Conservation (phyloP, 2,113 vertebrate species). For the Loxodonta africana region DNA sequence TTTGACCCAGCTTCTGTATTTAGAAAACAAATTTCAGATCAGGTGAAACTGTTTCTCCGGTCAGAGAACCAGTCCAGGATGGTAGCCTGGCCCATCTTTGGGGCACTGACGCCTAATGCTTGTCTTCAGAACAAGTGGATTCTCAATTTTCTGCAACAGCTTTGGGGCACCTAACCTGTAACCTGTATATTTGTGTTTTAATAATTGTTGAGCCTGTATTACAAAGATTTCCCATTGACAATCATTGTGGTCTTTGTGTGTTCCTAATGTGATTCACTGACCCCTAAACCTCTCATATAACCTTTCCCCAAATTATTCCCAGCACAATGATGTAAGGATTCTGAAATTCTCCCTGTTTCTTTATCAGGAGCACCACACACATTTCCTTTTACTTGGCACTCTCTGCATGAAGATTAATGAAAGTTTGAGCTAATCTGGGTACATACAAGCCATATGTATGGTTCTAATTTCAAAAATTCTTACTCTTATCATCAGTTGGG, state of each 20-base stretch:
- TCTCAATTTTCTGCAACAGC: not conserved
- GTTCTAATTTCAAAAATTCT: not conserved
- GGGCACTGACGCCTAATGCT: not conserved
- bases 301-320: not conserved
- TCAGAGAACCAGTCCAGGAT: not conserved
- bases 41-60: not conserved
- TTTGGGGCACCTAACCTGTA: not conserved
- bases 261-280: not conserved
- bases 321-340: not conserved
- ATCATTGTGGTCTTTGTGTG: not conserved
- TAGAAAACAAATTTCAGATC: not conserved
- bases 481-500: not conserved
- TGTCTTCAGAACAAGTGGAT: not conserved
- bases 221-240: not conserved
- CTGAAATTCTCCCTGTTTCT: not conserved
- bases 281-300: not conserved
- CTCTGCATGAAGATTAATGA: not conserved
- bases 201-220: not conserved
- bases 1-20: not conserved
- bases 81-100: too few relatives aligned
- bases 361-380: not conserved
- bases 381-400: not conserved
- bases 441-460: not conserved
- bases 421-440: not conserved
- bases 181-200: not conserved